Conservation (phyloP, 2,797 vertebrate species). For the Myoxocephalus aenaeus region DNA sequence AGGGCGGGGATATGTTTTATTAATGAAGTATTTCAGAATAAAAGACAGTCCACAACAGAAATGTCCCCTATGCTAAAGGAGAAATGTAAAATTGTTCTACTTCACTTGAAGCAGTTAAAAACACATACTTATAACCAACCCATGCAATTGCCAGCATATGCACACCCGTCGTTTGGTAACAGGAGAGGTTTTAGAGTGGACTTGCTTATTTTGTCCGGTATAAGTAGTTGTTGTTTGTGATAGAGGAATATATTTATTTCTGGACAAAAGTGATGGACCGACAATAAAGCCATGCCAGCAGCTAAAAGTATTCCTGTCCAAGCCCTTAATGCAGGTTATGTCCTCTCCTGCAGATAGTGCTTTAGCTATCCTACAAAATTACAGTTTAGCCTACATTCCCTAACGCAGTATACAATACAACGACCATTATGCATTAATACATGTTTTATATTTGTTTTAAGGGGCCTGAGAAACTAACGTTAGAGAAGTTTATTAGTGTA, state of each 20-base stretch:
- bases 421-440: neutral
- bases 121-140: neutral
- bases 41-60: neutral
- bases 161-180: neutral
- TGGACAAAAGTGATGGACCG: neutral
- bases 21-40: neutral
- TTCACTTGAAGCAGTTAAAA: neutral
- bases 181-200: neutral
- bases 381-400: neutral
- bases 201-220: neutral
- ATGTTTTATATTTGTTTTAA: neutral
- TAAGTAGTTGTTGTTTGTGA: neutral
- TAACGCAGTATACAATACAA: neutral
- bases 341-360: neutral
- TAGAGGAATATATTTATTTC: neutral
- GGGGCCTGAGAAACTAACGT: neutral
- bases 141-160: neutral
- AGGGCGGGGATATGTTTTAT: neutral
- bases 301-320: neutral
- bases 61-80: neutral
- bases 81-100: neutral
- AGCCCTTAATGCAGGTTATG: neutral
- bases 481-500: slow-evolving; percentile 25
- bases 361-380: neutral
- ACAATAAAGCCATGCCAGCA: neutral